Base-by-base conservation (phyloP, 2,888 invertebrate species). In the Trachelus stipa region DNA sequence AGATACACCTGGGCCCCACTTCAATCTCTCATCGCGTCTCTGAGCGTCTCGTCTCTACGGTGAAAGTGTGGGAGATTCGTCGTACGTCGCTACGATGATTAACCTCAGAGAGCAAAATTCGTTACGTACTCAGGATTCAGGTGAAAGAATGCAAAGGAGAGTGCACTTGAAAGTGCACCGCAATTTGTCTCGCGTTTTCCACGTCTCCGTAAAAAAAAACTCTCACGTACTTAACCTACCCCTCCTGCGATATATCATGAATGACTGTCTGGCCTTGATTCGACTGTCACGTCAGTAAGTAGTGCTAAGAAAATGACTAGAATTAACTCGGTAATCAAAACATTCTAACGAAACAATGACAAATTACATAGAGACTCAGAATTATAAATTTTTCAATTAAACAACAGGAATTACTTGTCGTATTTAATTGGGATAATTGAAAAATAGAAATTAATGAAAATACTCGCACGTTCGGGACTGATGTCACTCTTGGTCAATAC, bases 21-120 rank as follows among this genome's bases (percentile, higher is more conserved):
- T 74, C 75, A 35, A 68, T 23, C 75, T 77, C 77, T 77, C 71
- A 68, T 78, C 30, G 30, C 31, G 11, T 34, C 79, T 40, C 71
- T 78, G 30, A 12, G 23, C 40, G 23, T 23, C 40, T 56, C 1
- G 23, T 56, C 56, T 56, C 56, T 23, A 56, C 76, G 84, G 84
- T 82, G 85, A 86, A 87, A 85, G 85, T 85, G 81, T 84, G 83
- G 81, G 86, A 87, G 80, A 81, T 79, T 74, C 78, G 35, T 73
- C 74, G 79, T 74, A 80, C 23, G 56, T 56, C 73, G 76, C 69
- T 75, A 79, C 76, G 79, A 75, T 79, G 79, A 84, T 83, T 83
- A 80, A 74, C 73, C 56, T 23, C 56, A 23, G 9, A 56, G 23
- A 56, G 9, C 23, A 56, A 23, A 23, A 56, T 56, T 23, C 56